A percentile compares a stretch with the other conserved stretches of the same genome.
Evolutionary conservation across 2,113 vertebrate genomes (phyloP).

Genomic region (Cebus imitator): DNA sequence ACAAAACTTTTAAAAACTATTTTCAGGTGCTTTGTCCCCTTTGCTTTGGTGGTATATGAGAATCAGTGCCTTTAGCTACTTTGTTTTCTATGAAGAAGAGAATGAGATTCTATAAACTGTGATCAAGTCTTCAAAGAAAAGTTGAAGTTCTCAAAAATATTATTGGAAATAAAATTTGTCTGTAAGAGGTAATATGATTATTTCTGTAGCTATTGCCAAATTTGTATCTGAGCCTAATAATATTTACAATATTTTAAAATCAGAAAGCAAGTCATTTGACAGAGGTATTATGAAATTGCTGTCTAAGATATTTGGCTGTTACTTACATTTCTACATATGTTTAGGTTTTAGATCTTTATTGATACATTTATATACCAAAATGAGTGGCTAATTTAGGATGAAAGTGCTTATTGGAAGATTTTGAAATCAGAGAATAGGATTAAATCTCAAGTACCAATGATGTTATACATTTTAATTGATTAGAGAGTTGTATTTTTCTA

Average conservation of each 20-base stretch:
- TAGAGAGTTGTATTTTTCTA: background rate
- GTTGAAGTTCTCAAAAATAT: constrained; percentile 1
- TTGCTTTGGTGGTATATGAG: constrained; percentile 23
- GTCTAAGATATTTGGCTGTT: background rate
- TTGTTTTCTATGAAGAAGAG: background rate
- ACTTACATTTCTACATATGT: background rate
- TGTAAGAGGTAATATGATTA: background rate
- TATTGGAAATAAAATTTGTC: constrained; percentile 26
- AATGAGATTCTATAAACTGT: background rate
- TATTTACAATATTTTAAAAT: background rate
- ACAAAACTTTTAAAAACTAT: background rate
- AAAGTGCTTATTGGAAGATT: constrained; percentile 6
- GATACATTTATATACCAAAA: background rate
- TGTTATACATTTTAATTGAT: background rate
- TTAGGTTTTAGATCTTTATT: constrained; percentile 20
- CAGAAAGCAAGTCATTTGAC: constrained; percentile 11
- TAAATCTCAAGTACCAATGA: constrained; percentile 18
- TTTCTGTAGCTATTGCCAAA: background rate
- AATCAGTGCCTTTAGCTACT: background rate
- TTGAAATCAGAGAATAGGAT: constrained; percentile 30
- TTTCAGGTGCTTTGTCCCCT: background rate
- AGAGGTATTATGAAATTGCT: constrained; percentile 23
- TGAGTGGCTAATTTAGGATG: background rate
- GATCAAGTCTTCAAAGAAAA: constrained; percentile 32
- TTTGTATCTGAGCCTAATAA: constrained; percentile 27